Conservation (phyloP, 2,888 invertebrate genomes). For the Leptura quadrifasciata region DNA sequence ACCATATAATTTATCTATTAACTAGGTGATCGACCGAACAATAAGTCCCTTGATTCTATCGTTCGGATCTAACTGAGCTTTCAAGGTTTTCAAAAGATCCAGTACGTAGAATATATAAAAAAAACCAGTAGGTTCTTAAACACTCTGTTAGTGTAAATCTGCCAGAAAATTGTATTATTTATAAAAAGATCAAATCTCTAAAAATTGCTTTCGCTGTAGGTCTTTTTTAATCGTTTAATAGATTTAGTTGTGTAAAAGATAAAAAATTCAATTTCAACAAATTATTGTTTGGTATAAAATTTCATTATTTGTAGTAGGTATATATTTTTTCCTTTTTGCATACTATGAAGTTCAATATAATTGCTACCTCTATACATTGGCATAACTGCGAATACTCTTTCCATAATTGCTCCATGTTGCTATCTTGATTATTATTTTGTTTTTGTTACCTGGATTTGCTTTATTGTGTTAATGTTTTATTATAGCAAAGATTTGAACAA, state of each 20-base stretch:
- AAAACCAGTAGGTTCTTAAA: constrained; percentile 59
- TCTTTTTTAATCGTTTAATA: constrained; percentile 58
- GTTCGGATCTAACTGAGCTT: constrained; percentile 56
- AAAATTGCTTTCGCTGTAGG: constrained; percentile 57
- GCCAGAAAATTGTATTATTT: constrained; percentile 63
- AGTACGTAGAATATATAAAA: constrained; percentile 38
- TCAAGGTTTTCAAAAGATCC: constrained; percentile 38
- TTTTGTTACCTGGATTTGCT: too few relatives aligned
- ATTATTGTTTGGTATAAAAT: constrained; percentile 50
- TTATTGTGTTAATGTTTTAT: too few relatives aligned
- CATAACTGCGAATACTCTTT: too few relatives aligned
- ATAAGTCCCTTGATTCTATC: constrained; percentile 70
- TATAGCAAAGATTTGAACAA: too few relatives aligned
- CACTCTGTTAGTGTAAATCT: constrained; percentile 60
- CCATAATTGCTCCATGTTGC: too few relatives aligned
- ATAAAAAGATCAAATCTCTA: constrained; percentile 57
- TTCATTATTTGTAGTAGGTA: constrained; percentile 45
- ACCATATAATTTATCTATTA: constrained; percentile 74
- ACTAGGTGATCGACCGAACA: constrained; percentile 69
- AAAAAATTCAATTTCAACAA: constrained; percentile 57
- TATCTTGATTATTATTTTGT: too few relatives aligned
- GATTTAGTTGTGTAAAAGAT: constrained; percentile 57
- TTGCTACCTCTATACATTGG: too few relatives aligned
- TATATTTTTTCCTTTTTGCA: constrained; percentile 46
- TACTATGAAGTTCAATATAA: constrained; percentile 45